Conservation (phyloP, 2,113 vertebrate species). For the Indicator maculatus region DNA sequence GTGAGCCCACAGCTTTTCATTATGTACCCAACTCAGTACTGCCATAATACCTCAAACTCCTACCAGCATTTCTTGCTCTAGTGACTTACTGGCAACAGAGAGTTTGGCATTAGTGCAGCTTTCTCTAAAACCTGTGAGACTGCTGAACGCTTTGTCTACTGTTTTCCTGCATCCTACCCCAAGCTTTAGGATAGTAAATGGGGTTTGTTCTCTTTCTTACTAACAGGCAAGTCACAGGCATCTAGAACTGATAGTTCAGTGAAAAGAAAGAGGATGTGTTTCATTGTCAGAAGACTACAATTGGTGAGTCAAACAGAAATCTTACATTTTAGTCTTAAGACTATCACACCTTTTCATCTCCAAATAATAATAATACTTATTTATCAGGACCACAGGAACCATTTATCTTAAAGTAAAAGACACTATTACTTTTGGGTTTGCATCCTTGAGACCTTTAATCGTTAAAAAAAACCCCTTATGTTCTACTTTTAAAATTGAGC, state of each 20-base stretch:
- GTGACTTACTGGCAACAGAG: not conserved
- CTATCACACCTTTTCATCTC: not conserved
- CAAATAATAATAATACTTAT: not conserved
- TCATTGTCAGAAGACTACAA: not conserved
- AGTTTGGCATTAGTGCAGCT: not conserved
- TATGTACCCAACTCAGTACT: not conserved
- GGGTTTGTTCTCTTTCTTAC: not conserved
- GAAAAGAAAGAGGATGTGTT: slow-evolving; percentile 4
- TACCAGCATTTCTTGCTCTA: not conserved
- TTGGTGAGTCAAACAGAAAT: not conserved
- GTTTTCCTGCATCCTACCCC: not conserved
- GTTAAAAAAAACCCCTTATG: not conserved
- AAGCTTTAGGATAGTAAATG: not conserved
- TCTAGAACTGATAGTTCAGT: not conserved
- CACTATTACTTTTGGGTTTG: not conserved
- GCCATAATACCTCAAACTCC: not conserved
- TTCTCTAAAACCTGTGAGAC: not conserved
- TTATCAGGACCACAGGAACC: not conserved
- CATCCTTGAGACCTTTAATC: not conserved
- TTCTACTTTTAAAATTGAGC: not conserved
- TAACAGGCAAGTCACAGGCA: not conserved
- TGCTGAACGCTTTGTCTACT: not conserved
- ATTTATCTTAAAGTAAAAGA: not conserved
- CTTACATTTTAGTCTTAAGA: not conserved
- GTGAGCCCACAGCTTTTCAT: not conserved